Evolutionary conservation across 2,113 vertebrate species (phyloP).

Genomic region (Rhadina sibilatrix): DNA sequence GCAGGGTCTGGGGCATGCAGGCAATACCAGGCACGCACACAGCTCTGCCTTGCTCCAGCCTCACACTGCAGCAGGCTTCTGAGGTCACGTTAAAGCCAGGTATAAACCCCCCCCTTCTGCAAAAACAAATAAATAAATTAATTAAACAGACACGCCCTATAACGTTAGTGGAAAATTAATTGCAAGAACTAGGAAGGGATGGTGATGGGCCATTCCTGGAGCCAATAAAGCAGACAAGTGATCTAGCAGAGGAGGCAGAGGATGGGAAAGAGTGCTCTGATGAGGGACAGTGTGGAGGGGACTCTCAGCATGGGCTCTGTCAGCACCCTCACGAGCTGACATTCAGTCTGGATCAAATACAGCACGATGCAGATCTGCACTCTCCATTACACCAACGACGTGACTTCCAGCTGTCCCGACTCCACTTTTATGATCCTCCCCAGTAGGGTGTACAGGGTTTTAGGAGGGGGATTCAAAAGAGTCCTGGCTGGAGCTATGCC

Average conservation of each 20-base stretch:
- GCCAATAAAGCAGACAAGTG: neutral
- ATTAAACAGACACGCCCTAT: neutral
- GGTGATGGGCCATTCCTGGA: neutral
- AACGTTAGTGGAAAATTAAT: neutral
- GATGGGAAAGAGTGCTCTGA: neutral
- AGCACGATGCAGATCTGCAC: neutral
- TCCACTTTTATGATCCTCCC: neutral
- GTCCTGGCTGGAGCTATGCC: neutral
- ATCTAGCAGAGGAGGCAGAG: neutral
- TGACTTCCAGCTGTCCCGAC: neutral
- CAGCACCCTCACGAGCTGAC: neutral
- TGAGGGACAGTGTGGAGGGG: neutral
- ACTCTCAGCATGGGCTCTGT: neutral
- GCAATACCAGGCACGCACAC: neutral
- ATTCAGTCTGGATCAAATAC: neutral
- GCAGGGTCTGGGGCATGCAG: neutral
- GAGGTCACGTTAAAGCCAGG: neutral
- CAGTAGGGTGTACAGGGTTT: accelerated
- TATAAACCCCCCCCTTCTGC: too few species aligned
- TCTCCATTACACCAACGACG: accelerated
- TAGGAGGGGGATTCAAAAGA: neutral
- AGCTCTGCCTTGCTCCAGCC: neutral
- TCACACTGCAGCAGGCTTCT: neutral
- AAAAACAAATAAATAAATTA: neutral
- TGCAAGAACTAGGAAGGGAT: neutral